Conservation (phyloP, 2,797 vertebrate species). For the Carcharodon carcharias region DNA sequence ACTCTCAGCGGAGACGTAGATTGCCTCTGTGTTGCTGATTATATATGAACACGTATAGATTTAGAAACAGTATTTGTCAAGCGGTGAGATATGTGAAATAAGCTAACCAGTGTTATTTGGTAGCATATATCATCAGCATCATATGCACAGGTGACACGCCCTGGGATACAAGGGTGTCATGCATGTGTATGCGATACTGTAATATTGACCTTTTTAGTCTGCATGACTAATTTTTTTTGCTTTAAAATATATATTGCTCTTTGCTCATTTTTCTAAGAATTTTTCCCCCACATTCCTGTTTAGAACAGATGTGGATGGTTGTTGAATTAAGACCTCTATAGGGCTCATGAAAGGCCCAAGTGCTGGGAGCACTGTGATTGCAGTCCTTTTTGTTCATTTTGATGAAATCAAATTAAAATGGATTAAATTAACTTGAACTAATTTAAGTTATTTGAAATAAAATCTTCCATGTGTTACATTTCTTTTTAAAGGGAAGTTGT, state of each 20-base stretch:
- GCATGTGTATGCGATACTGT: not conserved
- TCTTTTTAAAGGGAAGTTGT: not conserved
- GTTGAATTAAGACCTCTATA: not conserved
- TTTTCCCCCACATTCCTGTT: not conserved
- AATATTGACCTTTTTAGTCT: not conserved
- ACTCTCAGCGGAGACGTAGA: not conserved
- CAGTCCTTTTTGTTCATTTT: too few relatives aligned
- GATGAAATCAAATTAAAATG: not conserved
- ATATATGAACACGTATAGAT: too few relatives aligned
- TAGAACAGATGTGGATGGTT: not conserved
- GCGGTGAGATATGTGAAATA: not conserved
- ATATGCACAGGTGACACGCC: not conserved
- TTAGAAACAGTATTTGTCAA: too few relatives aligned
- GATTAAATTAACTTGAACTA: not conserved
- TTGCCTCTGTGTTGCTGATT: not conserved
- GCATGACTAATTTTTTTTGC: not conserved
- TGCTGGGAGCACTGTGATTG: not conserved
- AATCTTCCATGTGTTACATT: not conserved
- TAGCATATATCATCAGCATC: not conserved
- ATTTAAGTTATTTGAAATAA: not conserved
- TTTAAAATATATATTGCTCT: not conserved
- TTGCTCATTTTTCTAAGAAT: not conserved
- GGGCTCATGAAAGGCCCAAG: not conserved
- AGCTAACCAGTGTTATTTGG: not conserved
- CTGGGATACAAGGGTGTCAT: not conserved